A percentile compares a stretch with the other conserved stretches of the same genome.
Evolutionary conservation across 1,140 invertebrate species (phyloP).

Genomic region (Orius insidiosus): DNA sequence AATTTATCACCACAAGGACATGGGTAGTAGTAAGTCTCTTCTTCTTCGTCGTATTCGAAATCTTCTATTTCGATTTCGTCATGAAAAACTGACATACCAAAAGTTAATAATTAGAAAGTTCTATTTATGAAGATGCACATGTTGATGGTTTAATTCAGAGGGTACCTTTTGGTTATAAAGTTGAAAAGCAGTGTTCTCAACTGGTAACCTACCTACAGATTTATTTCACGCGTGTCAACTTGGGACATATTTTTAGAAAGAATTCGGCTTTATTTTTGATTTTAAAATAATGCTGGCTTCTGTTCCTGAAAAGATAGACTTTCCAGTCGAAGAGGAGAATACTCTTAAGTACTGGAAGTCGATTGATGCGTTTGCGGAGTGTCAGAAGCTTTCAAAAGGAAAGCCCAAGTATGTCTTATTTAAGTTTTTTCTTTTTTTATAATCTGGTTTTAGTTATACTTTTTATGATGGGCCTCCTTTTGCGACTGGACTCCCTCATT

Average conservation of each 20-base stretch:
- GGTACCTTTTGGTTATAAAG: too few species aligned
- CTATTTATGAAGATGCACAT: too few species aligned
- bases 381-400: conserved; percentile 68
- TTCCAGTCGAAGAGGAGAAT: conserved; percentile 78
- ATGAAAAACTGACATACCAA: conserved; percentile 75
- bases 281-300: conserved; percentile 21
- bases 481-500: conserved; percentile 97
- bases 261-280: neutral
- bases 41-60: conserved; percentile 96
- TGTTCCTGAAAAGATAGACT: conserved; percentile 72
- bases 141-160: too few species aligned
- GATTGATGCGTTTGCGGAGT: conserved; percentile 76
- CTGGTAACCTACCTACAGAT: too few species aligned
- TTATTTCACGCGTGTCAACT: too few species aligned
- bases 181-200: too few species aligned
- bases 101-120: neutral
- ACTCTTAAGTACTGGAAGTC: conserved; percentile 67
- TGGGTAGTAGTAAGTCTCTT: conserved; percentile 91
- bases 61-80: conserved; percentile 99
- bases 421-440: neutral
- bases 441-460: conserved; percentile 8
- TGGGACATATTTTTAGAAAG: too few species aligned
- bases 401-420: conserved; percentile 41
- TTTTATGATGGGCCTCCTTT: conserved; percentile 99
- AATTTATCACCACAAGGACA: conserved; percentile 98